Evolutionary conservation across 23 tunicate genomes (phyloP), one percentile per base, ranked within the genome.

Genomic region (Oikopleura vanhoeffeni): DNA sequence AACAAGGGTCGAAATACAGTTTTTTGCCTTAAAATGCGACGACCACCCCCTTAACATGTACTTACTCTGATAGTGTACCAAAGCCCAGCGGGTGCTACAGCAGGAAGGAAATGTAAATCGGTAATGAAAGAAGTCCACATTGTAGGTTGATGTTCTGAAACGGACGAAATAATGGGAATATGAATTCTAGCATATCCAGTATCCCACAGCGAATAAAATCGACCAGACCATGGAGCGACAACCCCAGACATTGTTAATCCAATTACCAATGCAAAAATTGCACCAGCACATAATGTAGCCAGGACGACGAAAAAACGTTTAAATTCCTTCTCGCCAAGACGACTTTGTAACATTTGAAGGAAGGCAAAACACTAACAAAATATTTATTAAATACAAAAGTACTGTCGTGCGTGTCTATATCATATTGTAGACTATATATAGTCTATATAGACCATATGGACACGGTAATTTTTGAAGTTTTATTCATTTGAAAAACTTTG

Each of bases 121-220:
- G 83, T 86, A 40, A 79, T 86, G 40, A 86, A 89, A 24, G 91
- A 91, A 0, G 99, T 88, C 99, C 99, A 94, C 41, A 94, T 90
- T 1, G 99, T 94, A 39, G 99, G 99, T 83, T 94, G 99, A 91
- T 94, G 99, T 85, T 94, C 99, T 34, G 99, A 94, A n/a, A 94
- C 99, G 41, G 99, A 94, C 0, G 99, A 94, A 84, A 94, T 94
- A 79, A 94, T 94, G 0, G 99, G 99, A 76, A 94, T 87, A 84
- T 67, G 79, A 71, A 71, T 71, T 71, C 79, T 33, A 71, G 79
- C 79, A 71, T 71, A 71, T 33, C 96, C 89, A n/a, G 99, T 94
- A 90, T 94, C 99, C 84, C 89, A 67, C 39, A 94, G 96, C 40
- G 99, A 94, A 76, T 94, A 94, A 84, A 94, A 94, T 39, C 99